Evolutionary conservation across 37 sponge, comb jelly and placozoan genomes (phyloP).

Genomic region (Mnemiopsis leidyi): DNA sequence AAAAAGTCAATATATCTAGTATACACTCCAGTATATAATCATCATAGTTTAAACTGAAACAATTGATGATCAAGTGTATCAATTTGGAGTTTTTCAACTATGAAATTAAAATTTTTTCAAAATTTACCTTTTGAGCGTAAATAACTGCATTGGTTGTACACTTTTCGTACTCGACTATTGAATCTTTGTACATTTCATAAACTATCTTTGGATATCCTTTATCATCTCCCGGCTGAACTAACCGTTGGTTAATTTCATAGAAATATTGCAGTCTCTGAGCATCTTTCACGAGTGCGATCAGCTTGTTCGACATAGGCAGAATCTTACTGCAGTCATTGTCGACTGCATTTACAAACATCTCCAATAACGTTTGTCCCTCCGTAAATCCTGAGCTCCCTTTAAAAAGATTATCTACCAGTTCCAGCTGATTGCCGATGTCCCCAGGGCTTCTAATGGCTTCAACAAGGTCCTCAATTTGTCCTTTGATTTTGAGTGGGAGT

Average conservation of each 20-base stretch:
- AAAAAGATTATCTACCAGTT: neutral
- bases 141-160: neutral
- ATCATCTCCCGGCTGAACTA: neutral
- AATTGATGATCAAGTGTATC: neutral
- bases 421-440: neutral
- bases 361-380: neutral
- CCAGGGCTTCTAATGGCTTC: neutral
- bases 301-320: neutral
- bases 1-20: too few species aligned
- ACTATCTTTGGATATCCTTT: conserved; percentile 7
- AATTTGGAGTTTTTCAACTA: neutral
- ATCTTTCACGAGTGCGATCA: neutral
- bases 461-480: neutral
- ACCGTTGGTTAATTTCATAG: conserved; percentile 12
- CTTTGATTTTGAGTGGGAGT: neutral
- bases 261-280: neutral
- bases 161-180: neutral
- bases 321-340: conserved; percentile 33
- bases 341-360: neutral
- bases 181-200: neutral
- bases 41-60: neutral
- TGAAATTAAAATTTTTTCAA: neutral
- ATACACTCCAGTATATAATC: too few species aligned
- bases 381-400: neutral
- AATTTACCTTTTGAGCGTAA: neutral